These are phyloP conservation scores for Rhysida immarginata DNA, from an alignment of 1,140 invertebrate species.

Conservation along the genomic window DNA sequence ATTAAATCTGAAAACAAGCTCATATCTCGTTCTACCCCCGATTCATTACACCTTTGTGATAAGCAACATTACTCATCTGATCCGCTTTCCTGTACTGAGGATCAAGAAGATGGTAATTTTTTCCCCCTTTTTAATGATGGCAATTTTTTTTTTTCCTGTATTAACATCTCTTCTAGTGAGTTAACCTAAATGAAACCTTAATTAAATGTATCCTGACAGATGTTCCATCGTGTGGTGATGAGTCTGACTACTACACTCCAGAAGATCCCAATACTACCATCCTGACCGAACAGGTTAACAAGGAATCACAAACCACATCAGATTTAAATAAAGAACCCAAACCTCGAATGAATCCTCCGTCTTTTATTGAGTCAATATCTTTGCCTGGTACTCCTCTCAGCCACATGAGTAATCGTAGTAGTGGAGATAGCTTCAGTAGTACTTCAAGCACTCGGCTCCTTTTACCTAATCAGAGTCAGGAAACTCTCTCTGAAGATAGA, in stretches of 20 bases:
- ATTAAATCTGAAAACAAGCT: constrained; percentile 8
- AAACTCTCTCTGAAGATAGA: constrained; percentile 9
- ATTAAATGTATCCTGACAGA: constrained; percentile 15
- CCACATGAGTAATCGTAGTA: constrained; percentile 39
- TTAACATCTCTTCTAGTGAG: background rate
- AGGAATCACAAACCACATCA: background rate
- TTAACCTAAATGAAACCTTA: too few relatives aligned
- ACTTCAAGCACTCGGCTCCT: constrained; percentile 45
- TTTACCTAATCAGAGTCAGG: constrained; percentile 7
- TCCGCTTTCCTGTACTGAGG: too few relatives aligned
- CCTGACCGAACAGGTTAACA: constrained; percentile 13
- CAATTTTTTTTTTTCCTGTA: too few relatives aligned
- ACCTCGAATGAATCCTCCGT: constrained; percentile 1
- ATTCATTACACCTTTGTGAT: constrained; percentile 18
- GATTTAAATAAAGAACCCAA: background rate
- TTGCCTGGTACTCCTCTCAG: constrained; percentile 36
- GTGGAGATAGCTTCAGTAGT: constrained; percentile 54
- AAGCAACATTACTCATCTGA: background rate
- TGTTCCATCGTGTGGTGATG: constrained; percentile 16
- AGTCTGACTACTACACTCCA: constrained; percentile 20
- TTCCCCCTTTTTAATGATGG: too few relatives aligned
- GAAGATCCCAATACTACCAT: constrained; percentile 18
- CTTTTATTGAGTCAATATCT: constrained; percentile 9
- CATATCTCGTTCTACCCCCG: constrained; percentile 17
- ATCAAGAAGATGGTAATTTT: too few relatives aligned